These are phyloP conservation scores for Torymus aiolomorphi DNA, from an alignment of 2,888 invertebrate genomes.

Conservation along the genomic window DNA sequence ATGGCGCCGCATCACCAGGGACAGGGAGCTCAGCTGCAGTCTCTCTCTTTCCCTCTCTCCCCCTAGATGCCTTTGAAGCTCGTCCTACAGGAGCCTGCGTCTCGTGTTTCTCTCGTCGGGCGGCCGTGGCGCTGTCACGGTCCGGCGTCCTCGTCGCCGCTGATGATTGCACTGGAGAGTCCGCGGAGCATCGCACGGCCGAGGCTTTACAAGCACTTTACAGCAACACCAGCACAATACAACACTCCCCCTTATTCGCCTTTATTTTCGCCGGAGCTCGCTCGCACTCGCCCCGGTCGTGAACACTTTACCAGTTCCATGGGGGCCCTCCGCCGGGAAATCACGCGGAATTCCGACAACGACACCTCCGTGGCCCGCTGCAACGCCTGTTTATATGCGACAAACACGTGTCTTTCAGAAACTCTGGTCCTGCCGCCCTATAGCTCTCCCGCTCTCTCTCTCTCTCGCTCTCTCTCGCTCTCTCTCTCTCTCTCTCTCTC, in stretches of 20 bases:
- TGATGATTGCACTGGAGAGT: conserved; percentile 9
- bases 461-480: too few relatives aligned
- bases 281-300: conserved; percentile 31
- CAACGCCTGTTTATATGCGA: conserved; percentile 35
- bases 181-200: neutral
- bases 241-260: neutral
- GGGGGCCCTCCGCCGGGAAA: conserved; percentile 46
- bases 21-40: conserved; percentile 40
- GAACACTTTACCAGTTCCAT: conserved; percentile 41
- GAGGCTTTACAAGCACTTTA: neutral
- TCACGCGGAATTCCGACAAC: conserved; percentile 37
- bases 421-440: neutral
- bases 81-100: too few relatives aligned
- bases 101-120: too few relatives aligned
- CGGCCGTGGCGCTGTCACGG: too few relatives aligned
- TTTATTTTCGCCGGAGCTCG: neutral
- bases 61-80: conserved; percentile 2
- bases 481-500: too few relatives aligned
- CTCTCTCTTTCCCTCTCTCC: conserved; percentile 28
- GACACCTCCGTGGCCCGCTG: conserved; percentile 30
- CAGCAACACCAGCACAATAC: conserved; percentile 23
- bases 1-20: conserved; percentile 63
- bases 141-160: neutral
- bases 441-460: too few relatives aligned
- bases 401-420: conserved; percentile 43